Conservation (phyloP, 2,888 invertebrate genomes). For the Incurvaria masculella region DNA sequence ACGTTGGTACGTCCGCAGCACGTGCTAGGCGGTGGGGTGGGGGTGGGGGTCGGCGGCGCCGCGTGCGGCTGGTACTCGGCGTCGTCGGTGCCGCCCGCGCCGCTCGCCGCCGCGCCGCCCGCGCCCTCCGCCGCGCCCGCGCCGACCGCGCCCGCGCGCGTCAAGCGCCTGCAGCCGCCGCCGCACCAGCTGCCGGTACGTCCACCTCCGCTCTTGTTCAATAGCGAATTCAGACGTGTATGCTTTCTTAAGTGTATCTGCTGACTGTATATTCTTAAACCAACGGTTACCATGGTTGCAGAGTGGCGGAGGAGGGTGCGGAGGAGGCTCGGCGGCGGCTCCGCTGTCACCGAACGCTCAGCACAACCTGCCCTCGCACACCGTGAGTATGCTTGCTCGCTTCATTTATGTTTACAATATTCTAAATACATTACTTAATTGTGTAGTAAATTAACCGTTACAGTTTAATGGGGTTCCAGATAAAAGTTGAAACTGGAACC, state of each 20-base stretch:
- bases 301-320: constrained; percentile 44
- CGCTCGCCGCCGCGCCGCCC: constrained; percentile 1
- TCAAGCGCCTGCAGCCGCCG: constrained; percentile 40
- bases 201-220: too few species aligned
- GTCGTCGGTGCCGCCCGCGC: constrained; percentile 24
- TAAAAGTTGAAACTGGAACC: too few species aligned
- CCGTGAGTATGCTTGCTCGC: constrained; percentile 36
- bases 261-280: not conserved
- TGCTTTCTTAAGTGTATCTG: too few species aligned
- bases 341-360: constrained; percentile 50
- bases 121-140: constrained; percentile 30
- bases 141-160: constrained; percentile 46
- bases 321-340: constrained; percentile 49
- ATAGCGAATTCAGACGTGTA: too few species aligned
- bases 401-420: too few species aligned
- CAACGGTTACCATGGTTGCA: constrained; percentile 24
- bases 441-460: too few species aligned
- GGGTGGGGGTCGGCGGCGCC: constrained; percentile 37
- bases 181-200: constrained; percentile 45
- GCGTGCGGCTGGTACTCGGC: constrained; percentile 53
- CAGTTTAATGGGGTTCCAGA: too few species aligned
- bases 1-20: constrained; percentile 27
- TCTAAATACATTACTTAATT: too few species aligned
- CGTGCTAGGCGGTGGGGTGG: constrained; percentile 37
- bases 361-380: constrained; percentile 46